Evolutionary conservation across 2,888 invertebrate genomes (phyloP).

Genomic region (Lasiommata megera): DNA sequence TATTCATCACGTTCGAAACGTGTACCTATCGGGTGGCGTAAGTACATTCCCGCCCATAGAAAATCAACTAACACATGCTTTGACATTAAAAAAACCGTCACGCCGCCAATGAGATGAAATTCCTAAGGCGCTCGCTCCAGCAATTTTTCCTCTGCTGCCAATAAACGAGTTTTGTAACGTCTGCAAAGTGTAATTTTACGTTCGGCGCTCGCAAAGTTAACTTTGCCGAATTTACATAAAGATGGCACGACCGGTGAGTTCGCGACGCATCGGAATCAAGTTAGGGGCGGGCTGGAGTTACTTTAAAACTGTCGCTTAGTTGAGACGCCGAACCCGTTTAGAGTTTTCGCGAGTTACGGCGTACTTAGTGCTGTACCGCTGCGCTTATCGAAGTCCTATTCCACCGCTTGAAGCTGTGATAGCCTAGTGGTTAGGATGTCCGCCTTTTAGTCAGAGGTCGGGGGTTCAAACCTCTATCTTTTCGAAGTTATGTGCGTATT

Average conservation of each 20-base stretch:
- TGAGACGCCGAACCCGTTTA: constrained; percentile 77
- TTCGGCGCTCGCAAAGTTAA: constrained; percentile 42
- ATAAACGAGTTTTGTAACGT: constrained; percentile 27
- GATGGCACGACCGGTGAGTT: constrained; percentile 61
- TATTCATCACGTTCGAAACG: too few species aligned
- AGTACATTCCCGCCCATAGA: constrained; percentile 34
- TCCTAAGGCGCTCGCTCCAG: constrained; percentile 45
- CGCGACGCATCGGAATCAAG: constrained; percentile 72
- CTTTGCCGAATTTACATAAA: constrained; percentile 75
- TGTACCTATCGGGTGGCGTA: constrained; percentile 35
- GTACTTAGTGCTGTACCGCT: constrained; percentile 28
- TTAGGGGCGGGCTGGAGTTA: constrained; percentile 68
- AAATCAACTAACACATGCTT: constrained; percentile 56
- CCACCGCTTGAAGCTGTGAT: too few species aligned
- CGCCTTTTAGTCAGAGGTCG: too few species aligned
- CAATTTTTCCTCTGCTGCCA: constrained; percentile 41
- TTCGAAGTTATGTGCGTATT: too few species aligned
- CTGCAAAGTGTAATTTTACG: constrained; percentile 27
- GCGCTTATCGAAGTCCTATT: constrained; percentile 14
- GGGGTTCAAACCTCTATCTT: too few species aligned
- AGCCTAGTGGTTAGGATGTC: too few species aligned
- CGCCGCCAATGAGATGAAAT: constrained; percentile 58
- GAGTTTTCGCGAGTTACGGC: constrained; percentile 56
- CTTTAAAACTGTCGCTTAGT: constrained; percentile 80
- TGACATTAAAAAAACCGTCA: constrained; percentile 63